A percentile compares a stretch with the other conserved stretches of the same genome.
Evolutionary conservation across 2,113 vertebrate species (phyloP).

Genomic region (Sinocyclocheilus rhinocerous): DNA sequence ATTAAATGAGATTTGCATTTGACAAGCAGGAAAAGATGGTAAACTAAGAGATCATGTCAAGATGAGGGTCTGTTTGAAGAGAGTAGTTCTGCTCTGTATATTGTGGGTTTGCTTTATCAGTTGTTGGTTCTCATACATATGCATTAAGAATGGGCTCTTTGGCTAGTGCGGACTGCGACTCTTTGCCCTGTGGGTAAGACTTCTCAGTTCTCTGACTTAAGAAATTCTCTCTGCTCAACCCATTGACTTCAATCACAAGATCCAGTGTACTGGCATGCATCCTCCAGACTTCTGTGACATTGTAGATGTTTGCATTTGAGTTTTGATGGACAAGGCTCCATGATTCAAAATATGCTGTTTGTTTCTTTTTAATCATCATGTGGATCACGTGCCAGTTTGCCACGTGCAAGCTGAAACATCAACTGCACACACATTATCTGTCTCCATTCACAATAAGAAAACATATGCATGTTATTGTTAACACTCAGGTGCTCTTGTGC

Average conservation of each 20-base stretch:
- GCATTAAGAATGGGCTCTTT: conserved; percentile 1
- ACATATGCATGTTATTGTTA: no score
- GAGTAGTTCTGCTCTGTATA: not conserved
- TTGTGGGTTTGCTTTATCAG: conserved; percentile 15
- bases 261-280: conserved; percentile 1
- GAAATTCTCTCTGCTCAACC: conserved; percentile 31
- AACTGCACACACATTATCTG: not conserved
- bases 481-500: no score
- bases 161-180: not conserved
- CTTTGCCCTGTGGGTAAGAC: conserved; percentile 37
- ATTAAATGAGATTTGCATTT: conserved; percentile 32
- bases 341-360: conserved; percentile 17
- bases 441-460: not conserved
- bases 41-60: conserved; percentile 6
- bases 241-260: conserved; percentile 43
- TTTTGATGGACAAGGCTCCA: conserved; percentile 7
- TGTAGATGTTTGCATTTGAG: not conserved
- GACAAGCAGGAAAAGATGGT: not conserved
- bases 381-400: not conserved
- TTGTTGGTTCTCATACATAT: conserved; percentile 16
- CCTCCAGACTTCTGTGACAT: conserved; percentile 30
- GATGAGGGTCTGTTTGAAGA: not conserved
- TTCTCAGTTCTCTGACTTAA: conserved; percentile 27
- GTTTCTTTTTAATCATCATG: not conserved
- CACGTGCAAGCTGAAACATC: not conserved